A percentile compares a stretch with the other conserved stretches of the same genome.
phyloP scores from a whole-genome alignment of 2,797 vertebrate species.

The Eutrigla gurnardus region DNA sequence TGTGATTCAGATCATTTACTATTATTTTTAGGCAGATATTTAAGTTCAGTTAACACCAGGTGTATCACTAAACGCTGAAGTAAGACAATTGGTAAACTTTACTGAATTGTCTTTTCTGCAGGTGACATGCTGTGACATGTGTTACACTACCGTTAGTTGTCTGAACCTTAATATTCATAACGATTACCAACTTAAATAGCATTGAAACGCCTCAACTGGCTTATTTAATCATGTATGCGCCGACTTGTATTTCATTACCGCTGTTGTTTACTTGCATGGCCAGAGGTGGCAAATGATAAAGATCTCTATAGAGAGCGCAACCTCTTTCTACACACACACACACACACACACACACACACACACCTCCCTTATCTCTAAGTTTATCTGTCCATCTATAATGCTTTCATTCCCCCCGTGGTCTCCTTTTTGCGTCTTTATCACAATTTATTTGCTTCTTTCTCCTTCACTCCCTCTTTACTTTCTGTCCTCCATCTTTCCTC shows the following conservation, averaged over 20 bases:
- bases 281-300: slow-evolving; percentile 74
- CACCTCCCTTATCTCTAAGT: slow-evolving; percentile 47
- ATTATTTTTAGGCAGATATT: neutral
- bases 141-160: slow-evolving; percentile 19
- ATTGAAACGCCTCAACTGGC: slow-evolving; percentile 37
- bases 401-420: slow-evolving; percentile 43
- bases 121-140: slow-evolving; percentile 18
- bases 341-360: slow-evolving; percentile 31
- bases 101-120: slow-evolving; percentile 21
- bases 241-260: slow-evolving; percentile 68
- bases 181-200: slow-evolving; percentile 53
- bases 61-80: neutral
- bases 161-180: slow-evolving; percentile 32
- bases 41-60: neutral
- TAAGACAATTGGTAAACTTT: slow-evolving; percentile 6
- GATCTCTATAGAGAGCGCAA: slow-evolving; percentile 59
- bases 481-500: slow-evolving; percentile 20
- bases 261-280: slow-evolving; percentile 73
- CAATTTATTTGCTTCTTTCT: slow-evolving; percentile 18
- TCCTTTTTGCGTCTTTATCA: slow-evolving; percentile 55
- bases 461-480: slow-evolving; percentile 22
- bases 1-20: neutral
- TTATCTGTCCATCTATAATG: slow-evolving; percentile 60
- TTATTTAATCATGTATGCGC: slow-evolving; percentile 77
- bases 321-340: slow-evolving; percentile 20